Evolutionary conservation across 2,888 invertebrate genomes (phyloP), one percentile per base, ranked within the genome.

Genomic region (Lagria hirta): DNA sequence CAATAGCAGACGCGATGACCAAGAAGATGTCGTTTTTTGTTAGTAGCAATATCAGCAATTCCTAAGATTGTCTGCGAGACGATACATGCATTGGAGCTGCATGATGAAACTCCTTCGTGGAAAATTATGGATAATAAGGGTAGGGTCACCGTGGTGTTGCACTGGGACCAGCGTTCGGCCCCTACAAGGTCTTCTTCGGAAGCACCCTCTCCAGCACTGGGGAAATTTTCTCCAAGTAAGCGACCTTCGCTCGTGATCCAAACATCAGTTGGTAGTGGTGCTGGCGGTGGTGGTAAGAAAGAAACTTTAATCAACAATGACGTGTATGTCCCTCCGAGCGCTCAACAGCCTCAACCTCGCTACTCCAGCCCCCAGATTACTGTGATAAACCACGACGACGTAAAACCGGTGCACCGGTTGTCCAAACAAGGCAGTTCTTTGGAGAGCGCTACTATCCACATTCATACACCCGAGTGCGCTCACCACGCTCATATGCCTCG

Each of bases 91-190:
- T 79, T 94, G 79, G 91, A 93, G 76, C 79, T 94, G 73, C 92
- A 92, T 79, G 90, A 92, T 88, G 92, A 93, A 77, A 91, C 92
- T 73, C 93, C 94, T 71, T 91, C 92, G 77, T 94, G 94, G 94
- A 94, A 94, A 78, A 93, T 94, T 79, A 93, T 93, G 92, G 94
- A 94, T 84, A 92, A 92, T 83, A 91, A 92, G 80, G 94, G 93
- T 73, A 86, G 92, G 73, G 90, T 94, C 78, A 94, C 94, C 68
- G 92, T 94, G 78, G 93, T 94, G 72, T 79, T 94, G 73, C 92
- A 94, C 77, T 94, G 94, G 94, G 94, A 94, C 80, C 92, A 91
- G 78, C 84, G 89, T 63, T 85, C 81, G 73, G 48, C 28, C 35
- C 42, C 49, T n/a, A 71, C 71, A 59, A 70, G 75, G 57, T 61